Evolutionary conservation across 35 echinoderm and acorn worm genomes (phyloP).

Genomic region (Ophiothrix spiculata): DNA sequence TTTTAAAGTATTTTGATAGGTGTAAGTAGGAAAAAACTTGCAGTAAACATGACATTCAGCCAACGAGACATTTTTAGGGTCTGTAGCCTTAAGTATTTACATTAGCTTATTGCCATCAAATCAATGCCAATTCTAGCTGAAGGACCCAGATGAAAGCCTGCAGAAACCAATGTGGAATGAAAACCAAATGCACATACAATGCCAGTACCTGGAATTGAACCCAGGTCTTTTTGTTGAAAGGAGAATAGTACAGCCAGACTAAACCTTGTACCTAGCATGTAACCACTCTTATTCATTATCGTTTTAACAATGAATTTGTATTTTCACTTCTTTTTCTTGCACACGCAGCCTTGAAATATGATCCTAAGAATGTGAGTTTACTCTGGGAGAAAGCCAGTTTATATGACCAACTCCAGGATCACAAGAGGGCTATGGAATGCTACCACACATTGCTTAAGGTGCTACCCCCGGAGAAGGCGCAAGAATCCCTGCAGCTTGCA

Average conservation of each 20-base stretch:
- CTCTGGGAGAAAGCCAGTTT: constrained; percentile 52
- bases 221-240: not conserved
- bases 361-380: constrained; percentile 36
- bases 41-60: no score
- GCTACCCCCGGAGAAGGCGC: constrained; percentile 47
- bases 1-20: no score
- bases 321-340: not conserved
- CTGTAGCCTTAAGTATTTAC: no score
- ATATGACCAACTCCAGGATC: constrained; percentile 61
- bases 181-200: no score
- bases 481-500: constrained; percentile 62
- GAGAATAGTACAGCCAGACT: not conserved
- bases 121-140: not conserved
- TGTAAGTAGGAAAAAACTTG: no score
- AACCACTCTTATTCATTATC: not conserved
- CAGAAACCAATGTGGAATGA: no score
- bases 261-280: not conserved
- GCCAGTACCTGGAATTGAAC: not conserved
- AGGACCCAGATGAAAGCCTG: no score
- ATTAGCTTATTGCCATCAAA: not conserved
- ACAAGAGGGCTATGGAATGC: constrained; percentile 63
- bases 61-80: no score
- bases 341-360: constrained; percentile 31
- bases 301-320: not conserved
- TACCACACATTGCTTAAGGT: constrained; percentile 66